Conservation (phyloP, 2,113 vertebrate species). For the Ibidorhyncha struthersii region DNA sequence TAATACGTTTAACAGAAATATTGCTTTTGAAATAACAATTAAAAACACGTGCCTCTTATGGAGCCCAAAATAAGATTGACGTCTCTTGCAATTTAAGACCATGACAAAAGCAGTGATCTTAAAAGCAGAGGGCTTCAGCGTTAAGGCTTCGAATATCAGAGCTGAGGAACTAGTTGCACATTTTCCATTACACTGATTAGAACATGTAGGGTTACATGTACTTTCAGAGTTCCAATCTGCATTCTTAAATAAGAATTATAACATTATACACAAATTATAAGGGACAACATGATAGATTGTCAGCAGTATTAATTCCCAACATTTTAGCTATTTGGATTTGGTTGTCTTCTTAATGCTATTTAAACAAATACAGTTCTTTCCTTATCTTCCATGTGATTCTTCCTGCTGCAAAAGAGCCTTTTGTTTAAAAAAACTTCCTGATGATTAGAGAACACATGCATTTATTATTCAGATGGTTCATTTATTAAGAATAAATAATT, state of each 20-base stretch:
- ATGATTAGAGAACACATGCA: background rate
- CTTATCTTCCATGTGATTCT: background rate
- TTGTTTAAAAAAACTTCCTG: conserved; percentile 33
- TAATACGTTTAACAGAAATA: fast-evolving
- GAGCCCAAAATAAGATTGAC: background rate
- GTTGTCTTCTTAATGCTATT: background rate
- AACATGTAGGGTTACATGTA: background rate
- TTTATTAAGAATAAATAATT: conserved; percentile 70
- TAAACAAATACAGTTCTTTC: background rate
- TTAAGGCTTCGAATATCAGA: background rate
- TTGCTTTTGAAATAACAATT: background rate
- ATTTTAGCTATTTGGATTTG: background rate
- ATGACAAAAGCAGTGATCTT: background rate
- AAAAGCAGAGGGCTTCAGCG: background rate
- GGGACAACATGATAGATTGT: background rate
- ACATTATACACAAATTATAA: background rate
- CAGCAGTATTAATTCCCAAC: background rate
- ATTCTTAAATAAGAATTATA: background rate
- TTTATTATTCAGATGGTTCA: conserved; percentile 61
- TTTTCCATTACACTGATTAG: background rate
- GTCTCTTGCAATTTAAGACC: background rate
- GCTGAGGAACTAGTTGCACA: background rate
- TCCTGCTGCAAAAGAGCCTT: background rate
- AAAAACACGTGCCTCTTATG: background rate
- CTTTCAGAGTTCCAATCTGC: background rate